Conservation (phyloP, 2,888 invertebrate genomes). For the Clepsis dumicolana region DNA sequence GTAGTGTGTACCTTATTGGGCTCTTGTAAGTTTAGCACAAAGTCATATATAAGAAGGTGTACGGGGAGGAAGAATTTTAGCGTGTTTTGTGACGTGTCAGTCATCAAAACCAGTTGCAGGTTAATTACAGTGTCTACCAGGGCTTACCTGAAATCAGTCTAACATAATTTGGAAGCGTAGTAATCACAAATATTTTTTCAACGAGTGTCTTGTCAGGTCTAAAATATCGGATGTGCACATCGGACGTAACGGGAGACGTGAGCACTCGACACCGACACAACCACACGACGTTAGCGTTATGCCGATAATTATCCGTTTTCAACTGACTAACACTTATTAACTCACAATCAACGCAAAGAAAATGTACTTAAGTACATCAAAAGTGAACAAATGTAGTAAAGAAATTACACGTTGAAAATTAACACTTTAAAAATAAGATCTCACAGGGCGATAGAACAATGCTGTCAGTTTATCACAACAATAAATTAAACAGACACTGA, state of each 20-base stretch:
- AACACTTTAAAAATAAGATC: conserved; percentile 8
- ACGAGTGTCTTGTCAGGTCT: conserved; percentile 33
- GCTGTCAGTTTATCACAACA: conserved; percentile 35
- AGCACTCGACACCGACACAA: conserved; percentile 20
- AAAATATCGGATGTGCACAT: conserved; percentile 40
- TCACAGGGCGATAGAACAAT: conserved; percentile 21
- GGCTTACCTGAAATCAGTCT: too few relatives aligned
- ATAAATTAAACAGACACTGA: conserved; percentile 28
- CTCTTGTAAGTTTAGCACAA: too few relatives aligned
- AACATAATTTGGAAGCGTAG: too few relatives aligned
- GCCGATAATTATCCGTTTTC: conserved; percentile 1
- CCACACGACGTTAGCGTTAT: neutral
- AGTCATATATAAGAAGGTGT: too few relatives aligned
- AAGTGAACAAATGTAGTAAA: neutral
- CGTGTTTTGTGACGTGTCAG: too few relatives aligned
- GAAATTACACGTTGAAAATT: neutral
- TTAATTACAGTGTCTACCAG: too few relatives aligned
- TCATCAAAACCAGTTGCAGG: too few relatives aligned
- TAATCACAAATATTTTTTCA: conserved; percentile 9
- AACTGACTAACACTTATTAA: neutral
- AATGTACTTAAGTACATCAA: too few relatives aligned
- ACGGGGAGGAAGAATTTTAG: too few relatives aligned
- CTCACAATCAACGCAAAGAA: neutral
- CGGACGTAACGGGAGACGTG: conserved; percentile 60
- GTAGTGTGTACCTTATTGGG: too few relatives aligned